Evolutionary conservation across 2,888 invertebrate genomes (phyloP), one percentile per base, ranked within the genome.

Genomic region (Thera obeliscata): DNA sequence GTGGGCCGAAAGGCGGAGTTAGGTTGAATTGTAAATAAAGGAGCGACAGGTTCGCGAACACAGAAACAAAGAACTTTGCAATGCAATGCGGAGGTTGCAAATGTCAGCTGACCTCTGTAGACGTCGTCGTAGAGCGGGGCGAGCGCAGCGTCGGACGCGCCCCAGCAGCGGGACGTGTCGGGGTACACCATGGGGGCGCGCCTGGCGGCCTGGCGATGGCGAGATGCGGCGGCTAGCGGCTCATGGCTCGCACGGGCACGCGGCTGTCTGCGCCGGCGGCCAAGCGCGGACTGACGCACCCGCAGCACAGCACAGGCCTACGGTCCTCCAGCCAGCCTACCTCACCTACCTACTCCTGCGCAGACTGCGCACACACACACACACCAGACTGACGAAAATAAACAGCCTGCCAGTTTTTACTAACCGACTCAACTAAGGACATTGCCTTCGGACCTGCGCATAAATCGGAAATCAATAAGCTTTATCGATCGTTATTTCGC

Each of bases 101-200:
- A 81, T 82, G 82, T 85, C 86, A 87, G 90, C 94, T 94, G 93
- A 95, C 95, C 95, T 93, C 95, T 88, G 88, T 95, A 95, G 84
- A 95, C 94, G 91, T 95, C 95, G 86, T 95, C 95, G 93, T 95
- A 95, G 87, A 95, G 94, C 86, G 95, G 95, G 81, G 95, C 94
- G 92, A 95, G 94, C 78, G 95, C 94, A 81, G 94, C 90, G 86
- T 95, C 94, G 91, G 94, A 94, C 93, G 91, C 95, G 94, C 91
- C 93, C 93, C 94, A 94, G 86, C 94, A 94, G 85, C 94, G 93
- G 87, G 91, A 85, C 80, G 95, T 93, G 89, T 95, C 95, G 79
- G 95, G 95, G 89, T 95, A 95, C 86, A 95, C 95, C 95, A 95
- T 95, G 89, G 87, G 84, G 86, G 85, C 87, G 87, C 85, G 85